Base-by-base conservation (phyloP, 1,140 invertebrate genomes). In the Lepidurus couesii region DNA sequence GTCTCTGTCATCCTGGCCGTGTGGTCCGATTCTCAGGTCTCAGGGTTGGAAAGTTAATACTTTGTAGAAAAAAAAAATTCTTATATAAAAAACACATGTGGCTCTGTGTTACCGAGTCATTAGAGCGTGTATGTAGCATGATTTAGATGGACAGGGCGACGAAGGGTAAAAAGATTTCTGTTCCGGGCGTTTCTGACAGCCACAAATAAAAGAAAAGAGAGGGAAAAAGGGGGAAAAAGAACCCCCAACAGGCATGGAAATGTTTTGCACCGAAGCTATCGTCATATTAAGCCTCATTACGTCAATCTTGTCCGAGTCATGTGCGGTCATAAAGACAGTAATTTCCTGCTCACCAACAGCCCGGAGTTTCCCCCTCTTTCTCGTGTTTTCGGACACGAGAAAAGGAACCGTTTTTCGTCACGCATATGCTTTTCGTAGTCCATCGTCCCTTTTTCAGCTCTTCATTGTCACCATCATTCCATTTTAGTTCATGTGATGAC, bases 101-200 rank as follows among this genome's bases (percentile, higher is more conserved):
- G 21, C 53, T 65, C 13, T 11, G 8, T 34, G 8, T 4, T 21
- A 21, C 53, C 2, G 13, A 65, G 13, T 65, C 53, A 16, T 65
- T 65, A 21, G 53, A 21, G 53, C 13, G 21, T 65, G 21, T 9
- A 65, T 16, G 13, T 34, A 34, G 34, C 53, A 13, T 65, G 53
- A 65, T 65, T 65, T 9, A 65, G 53, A 65, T 21, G 21, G 53
- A 21, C 53, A 65, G 53, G 53, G 53, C 53, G 53, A 65, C 53
- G 53, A 65, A 65, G 53, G 8, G 13, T 65, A 21, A 65, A 65
- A 65, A 9, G 6, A 21, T 65, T 65, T 65, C 21, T 65, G 21
- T 21, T 65, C 16, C 10, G 10, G 13, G 53, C 21, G 53, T 16
- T 1, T 10, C 53, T 65, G 53, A 65, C 53, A 65, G 21, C 9